Evolutionary conservation across 92 coral and sea anemone species (phyloP), one percentile per base, ranked within the genome.

Genomic region (Zoanthus solanderi): DNA sequence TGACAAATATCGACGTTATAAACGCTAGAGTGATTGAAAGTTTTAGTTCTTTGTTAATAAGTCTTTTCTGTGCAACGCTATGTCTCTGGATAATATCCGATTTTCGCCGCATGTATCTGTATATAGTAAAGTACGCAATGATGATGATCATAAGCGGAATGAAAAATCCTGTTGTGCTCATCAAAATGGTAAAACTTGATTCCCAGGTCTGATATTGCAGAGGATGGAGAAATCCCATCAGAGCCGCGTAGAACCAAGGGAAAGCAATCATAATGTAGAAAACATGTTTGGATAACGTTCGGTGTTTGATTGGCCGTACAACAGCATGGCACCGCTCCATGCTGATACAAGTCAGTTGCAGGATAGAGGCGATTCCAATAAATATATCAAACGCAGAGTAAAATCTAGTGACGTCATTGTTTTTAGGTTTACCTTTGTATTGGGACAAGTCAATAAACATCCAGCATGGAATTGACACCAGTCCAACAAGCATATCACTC

Each of bases 391-490:
- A 83, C 8, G 96, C 90, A 30, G 88, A 90, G 76, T 94, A 95
- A 81, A 95, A 95, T 78, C 86, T 87, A 71, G 84, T 89, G 48
- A 85, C 86, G 17, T 61, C 77, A 4, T 32, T 76, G 4, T 78
- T 83, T 61, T 34, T 87, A 47, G 87, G 74, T 37, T 81, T 72
- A 37, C 81, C 92, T 9, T 63, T 88, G 88, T 87, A 90, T 9
- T 76, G 67, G 5, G 89, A 71, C 52, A 93, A 78, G 76, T 61
- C 87, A 56, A 93, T 87, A 68, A 77, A 93, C 42, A 92, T 91
- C 98, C 98, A 95, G 44, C 93, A 88, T 6, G 98, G 98, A 16
- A 95, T 95, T 2, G 98, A 95, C 7, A 95, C 92, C 47, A 92
- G 73, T 0, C 98, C 98, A 4, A 95, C 98, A 32, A 95, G 92